phyloP scores from a whole-genome alignment of 2,888 invertebrate species.

The Osmoderma eremita region DNA sequence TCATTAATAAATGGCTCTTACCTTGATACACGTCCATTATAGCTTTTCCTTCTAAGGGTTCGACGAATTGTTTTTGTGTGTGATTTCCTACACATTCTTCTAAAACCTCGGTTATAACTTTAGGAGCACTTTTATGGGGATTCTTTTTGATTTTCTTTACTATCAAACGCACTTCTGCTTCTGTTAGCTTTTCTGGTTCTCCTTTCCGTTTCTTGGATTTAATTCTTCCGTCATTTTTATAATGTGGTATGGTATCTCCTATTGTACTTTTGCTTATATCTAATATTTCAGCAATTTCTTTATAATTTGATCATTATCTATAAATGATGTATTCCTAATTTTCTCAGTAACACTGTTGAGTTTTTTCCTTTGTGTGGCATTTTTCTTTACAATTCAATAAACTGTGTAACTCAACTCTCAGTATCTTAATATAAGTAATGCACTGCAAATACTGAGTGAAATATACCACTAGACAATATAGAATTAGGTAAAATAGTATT shows the following conservation, averaged over 20 bases:
- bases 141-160: not conserved
- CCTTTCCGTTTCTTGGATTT: too few relatives aligned
- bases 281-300: too few relatives aligned
- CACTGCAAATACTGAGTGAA: constrained; percentile 5
- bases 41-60: not conserved
- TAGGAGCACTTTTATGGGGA: constrained; percentile 7
- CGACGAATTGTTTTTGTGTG: not conserved
- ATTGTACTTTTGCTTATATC: too few relatives aligned
- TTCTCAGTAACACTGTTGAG: not conserved
- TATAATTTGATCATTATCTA: too few relatives aligned
- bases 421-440: not conserved
- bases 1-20: not conserved
- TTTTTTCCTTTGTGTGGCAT: not conserved
- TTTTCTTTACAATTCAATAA: not conserved
- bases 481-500: not conserved
- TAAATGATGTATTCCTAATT: not conserved
- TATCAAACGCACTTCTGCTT: too few relatives aligned
- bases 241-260: too few relatives aligned
- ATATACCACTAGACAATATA: not conserved
- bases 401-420: not conserved
- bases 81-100: too few relatives aligned
- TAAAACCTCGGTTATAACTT: constrained; percentile 1
- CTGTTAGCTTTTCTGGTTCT: too few relatives aligned
- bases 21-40: not conserved
- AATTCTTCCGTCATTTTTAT: too few relatives aligned